A percentile compares a stretch with the other conserved stretches of the same genome.
Conservation (phyloP, 1,140 invertebrate genomes). For the Heliconius himera region DNA sequence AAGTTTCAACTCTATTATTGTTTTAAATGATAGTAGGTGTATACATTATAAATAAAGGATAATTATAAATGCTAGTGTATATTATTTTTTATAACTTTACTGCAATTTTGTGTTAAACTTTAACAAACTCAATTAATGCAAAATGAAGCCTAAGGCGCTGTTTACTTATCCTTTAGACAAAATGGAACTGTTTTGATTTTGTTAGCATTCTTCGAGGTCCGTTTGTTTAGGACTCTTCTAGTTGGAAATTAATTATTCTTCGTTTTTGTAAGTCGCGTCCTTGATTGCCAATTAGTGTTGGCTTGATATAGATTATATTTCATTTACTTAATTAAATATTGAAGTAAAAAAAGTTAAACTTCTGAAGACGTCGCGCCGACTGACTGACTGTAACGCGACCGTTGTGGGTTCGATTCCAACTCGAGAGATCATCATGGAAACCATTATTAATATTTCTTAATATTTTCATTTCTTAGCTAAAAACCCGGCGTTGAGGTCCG, state of each 20-base stretch:
- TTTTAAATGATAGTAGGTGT: too few relatives aligned
- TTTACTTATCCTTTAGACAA: slow-evolving; percentile 11
- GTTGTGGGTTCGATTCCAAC: too few relatives aligned
- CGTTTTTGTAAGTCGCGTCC: slow-evolving; percentile 15
- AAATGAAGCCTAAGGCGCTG: background rate
- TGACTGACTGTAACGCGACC: too few relatives aligned
- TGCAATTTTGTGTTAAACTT: background rate
- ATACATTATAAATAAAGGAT: too few relatives aligned
- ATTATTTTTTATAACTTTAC: background rate
- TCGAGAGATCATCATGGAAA: too few relatives aligned
- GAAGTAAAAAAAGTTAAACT: background rate
- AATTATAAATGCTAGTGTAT: too few relatives aligned
- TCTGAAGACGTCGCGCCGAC: too few relatives aligned
- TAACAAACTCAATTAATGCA: slow-evolving; percentile 6
- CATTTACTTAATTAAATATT: background rate
- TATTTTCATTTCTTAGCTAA: too few relatives aligned
- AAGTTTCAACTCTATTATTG: too few relatives aligned
- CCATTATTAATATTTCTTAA: too few relatives aligned
- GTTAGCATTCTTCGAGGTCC: slow-evolving; percentile 16
- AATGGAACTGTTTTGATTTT: slow-evolving; percentile 10
- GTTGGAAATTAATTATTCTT: slow-evolving; percentile 23
- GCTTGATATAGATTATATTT: background rate
- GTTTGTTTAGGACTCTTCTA: slow-evolving; percentile 29
- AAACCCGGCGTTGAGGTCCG: too few relatives aligned
- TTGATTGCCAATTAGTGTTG: slow-evolving; percentile 22